phyloP scores from a whole-genome alignment of 2,797 vertebrate genomes.

The Eulemur coronatus region DNA sequence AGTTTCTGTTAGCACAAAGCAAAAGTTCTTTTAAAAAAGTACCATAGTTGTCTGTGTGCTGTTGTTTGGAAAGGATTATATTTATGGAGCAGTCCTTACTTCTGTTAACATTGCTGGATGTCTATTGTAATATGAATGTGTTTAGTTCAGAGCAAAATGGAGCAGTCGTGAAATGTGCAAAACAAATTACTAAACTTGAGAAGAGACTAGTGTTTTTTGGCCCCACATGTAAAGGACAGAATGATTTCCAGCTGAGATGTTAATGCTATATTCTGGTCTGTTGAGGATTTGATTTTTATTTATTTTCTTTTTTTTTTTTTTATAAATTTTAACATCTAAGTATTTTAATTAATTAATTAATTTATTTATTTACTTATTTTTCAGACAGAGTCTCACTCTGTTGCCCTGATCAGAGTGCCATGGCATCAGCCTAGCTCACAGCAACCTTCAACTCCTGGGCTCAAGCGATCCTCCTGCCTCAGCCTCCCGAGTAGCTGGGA shows the following conservation, averaged over 20 bases:
- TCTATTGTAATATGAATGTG: neutral
- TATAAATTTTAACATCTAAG: too few species aligned
- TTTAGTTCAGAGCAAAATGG: neutral
- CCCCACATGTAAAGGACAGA: neutral
- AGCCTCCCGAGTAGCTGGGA: too few species aligned
- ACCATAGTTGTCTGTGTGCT: neutral
- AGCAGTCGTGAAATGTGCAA: neutral
- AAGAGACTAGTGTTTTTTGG: neutral
- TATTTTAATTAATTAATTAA: too few species aligned
- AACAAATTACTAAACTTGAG: neutral
- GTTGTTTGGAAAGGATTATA: neutral
- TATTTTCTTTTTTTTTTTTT: too few species aligned
- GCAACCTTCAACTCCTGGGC: too few species aligned
- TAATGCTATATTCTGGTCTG: neutral
- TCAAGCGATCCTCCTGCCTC: too few species aligned
- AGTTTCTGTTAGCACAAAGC: neutral
- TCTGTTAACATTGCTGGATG: neutral
- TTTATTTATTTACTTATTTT: too few species aligned
- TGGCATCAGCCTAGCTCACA: too few species aligned
- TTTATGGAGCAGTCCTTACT: neutral
- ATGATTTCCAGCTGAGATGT: neutral
- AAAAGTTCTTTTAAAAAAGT: neutral
- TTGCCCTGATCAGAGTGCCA: too few species aligned
- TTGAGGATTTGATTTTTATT: conserved; percentile 7
- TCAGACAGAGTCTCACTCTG: too few species aligned